A percentile compares a stretch with the other conserved stretches of the same genome.
These are phyloP conservation scores for Myopa testacea DNA, from an alignment of 2,888 invertebrate species.

Conservation along the genomic window DNA sequence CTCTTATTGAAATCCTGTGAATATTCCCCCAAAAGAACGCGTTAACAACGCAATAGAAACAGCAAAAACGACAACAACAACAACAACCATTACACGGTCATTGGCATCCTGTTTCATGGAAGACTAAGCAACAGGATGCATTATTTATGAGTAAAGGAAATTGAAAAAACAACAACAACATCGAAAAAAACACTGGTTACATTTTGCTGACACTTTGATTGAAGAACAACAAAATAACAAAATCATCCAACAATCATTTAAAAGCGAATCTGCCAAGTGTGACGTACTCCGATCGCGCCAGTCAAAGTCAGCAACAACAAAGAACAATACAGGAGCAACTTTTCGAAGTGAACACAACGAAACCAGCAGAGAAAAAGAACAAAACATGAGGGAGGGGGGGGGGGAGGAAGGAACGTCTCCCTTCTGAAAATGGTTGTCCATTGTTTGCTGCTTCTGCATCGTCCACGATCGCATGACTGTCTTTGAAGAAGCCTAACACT, in stretches of 20 bases:
- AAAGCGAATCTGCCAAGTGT: conserved; percentile 39
- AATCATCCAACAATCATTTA: conserved; percentile 28
- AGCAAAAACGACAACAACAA: conserved; percentile 19
- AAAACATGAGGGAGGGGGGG: neutral
- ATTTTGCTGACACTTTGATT: conserved; percentile 44
- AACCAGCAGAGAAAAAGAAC: neutral
- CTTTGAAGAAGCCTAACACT: neutral
- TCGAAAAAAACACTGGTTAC: conserved; percentile 42
- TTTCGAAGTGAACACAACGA: conserved; percentile 49
- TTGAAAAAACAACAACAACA: conserved; percentile 47
- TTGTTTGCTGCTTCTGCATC: conserved; percentile 7
- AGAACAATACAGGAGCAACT: conserved; percentile 55
- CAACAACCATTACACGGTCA: conserved; percentile 56
- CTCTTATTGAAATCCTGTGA: neutral
- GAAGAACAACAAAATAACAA: conserved; percentile 36
- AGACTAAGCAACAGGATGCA: conserved; percentile 62
- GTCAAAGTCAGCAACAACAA: conserved; percentile 35
- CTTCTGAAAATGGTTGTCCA: conserved; percentile 6
- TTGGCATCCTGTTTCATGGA: conserved; percentile 63
- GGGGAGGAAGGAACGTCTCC: neutral
- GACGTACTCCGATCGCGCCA: conserved; percentile 33
- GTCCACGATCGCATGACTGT: conserved; percentile 1
- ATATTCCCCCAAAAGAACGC: too few species aligned
- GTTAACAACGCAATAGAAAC: neutral
- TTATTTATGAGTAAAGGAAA: conserved; percentile 48